A percentile compares a stretch with the other conserved stretches of the same genome.
Conservation (phyloP, 2,113 vertebrate species). For the Antechinus stuartii region DNA sequence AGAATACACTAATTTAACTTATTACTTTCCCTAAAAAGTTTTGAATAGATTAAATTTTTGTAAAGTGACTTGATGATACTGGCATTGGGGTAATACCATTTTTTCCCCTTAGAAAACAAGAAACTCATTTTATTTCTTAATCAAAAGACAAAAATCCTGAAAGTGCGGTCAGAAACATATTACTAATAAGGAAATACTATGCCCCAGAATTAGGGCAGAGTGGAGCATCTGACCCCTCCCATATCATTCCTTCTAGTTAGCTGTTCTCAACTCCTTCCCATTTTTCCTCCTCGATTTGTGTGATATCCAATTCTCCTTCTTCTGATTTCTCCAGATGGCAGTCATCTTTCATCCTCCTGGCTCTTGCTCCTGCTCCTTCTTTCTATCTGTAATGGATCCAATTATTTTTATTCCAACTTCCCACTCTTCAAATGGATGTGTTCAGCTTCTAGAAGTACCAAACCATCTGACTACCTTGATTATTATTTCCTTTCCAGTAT, state of each 20-base stretch:
- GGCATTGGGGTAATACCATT: neutral
- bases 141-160: neutral
- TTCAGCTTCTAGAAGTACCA: neutral
- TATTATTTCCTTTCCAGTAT: neutral
- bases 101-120: neutral
- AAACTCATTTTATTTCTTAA: neutral
- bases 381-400: neutral
- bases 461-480: neutral
- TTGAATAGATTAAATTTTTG: neutral
- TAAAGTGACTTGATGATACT: neutral
- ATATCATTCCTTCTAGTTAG: neutral
- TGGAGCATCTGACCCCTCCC: neutral
- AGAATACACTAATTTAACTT: neutral
- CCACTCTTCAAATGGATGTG: neutral
- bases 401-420: constrained; percentile 2
- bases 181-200: neutral
- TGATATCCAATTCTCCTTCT: neutral
- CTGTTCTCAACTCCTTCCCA: neutral
- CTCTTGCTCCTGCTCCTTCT: neutral
- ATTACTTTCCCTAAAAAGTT: neutral
- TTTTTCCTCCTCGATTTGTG: neutral
- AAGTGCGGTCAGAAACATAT: neutral
- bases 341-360: constrained; percentile 6
- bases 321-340: neutral
- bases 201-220: neutral